Base-by-base conservation (phyloP, 2,888 invertebrate genomes). In the Gymnocheta viridis region DNA sequence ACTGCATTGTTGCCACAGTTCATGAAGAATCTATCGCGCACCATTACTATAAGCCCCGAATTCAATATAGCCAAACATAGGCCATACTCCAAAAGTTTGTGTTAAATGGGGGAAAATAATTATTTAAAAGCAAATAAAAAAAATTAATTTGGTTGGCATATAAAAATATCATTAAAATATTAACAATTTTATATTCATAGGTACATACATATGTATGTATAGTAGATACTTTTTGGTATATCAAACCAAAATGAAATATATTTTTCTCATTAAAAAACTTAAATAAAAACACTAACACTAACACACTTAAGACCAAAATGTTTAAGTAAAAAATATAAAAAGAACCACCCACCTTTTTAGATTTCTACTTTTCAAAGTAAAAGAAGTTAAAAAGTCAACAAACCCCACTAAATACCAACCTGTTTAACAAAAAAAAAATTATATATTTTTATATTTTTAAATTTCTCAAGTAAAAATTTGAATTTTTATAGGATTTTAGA, bases 41-140 rank as follows among this genome's bases (percentile, higher is more conserved):
- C 90, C 79, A 90, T 90, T 60, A 90, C 90, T 77, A 90, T 90
- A 86, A 90, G 90, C 85, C 90, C 90, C 7, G 90, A 89, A 85
- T 90, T 90, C 66, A 90, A 89, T 82, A 90, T 90, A 7, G 90
- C 90, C 80, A 90, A 90, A 86, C 89, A 90, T 60, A 89, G 90
- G 87, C 86, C 90, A 12, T 90, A 90, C 78, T 88, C 90, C 1
- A 87, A 85, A 35, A 82, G 83, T 82, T 82, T 82, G 74, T 85
- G 85, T 79, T 84, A 84, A 73, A 60, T 10, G 44, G 12, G 17
- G 17, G 12, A 49, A 54, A 17, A 67, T 51, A 27, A 0, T 4
- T n/a, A 62, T 27, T n/a, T 35, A 66, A 77, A 51, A 70, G 38
- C 35, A 82, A 58, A 58, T 60, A 66, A 51, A 22, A 66, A 60